Conservation (phyloP, 1,140 invertebrate genomes). For the Philopotamus ludificatus region DNA sequence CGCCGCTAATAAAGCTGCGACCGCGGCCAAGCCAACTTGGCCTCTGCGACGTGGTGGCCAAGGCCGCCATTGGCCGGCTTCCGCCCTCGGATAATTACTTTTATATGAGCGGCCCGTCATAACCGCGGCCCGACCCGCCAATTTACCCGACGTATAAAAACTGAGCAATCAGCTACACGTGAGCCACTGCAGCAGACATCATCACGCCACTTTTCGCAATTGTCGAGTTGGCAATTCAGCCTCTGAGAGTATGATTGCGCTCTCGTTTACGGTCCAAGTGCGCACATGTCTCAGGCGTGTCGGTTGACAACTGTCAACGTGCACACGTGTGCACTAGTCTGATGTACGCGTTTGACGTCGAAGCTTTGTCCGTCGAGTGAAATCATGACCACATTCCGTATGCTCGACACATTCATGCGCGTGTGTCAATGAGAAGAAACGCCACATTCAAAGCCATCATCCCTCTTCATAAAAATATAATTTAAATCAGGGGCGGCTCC, state of each 20-base stretch:
- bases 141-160: not conserved
- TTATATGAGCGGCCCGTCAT: conserved; percentile 23
- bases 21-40: not conserved
- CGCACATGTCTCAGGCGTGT: not conserved
- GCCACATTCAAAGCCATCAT: too few species aligned
- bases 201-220: not conserved
- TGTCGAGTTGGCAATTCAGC: not conserved
- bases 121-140: not conserved
- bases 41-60: not conserved
- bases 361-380: not conserved
- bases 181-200: not conserved
- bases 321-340: not conserved
- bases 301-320: not conserved
- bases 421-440: too few species aligned
- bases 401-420: too few species aligned
- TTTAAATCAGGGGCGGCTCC: too few species aligned
- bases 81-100: conserved; percentile 33
- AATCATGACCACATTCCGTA: too few species aligned
- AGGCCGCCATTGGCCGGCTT: not conserved
- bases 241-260: not conserved
- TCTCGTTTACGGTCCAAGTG: not conserved
- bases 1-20: not conserved
- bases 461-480: too few species aligned
- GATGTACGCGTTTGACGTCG: not conserved
- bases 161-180: not conserved